Evolutionary conservation across 2,888 invertebrate species (phyloP).

Genomic region (Trisateles emortualis): DNA sequence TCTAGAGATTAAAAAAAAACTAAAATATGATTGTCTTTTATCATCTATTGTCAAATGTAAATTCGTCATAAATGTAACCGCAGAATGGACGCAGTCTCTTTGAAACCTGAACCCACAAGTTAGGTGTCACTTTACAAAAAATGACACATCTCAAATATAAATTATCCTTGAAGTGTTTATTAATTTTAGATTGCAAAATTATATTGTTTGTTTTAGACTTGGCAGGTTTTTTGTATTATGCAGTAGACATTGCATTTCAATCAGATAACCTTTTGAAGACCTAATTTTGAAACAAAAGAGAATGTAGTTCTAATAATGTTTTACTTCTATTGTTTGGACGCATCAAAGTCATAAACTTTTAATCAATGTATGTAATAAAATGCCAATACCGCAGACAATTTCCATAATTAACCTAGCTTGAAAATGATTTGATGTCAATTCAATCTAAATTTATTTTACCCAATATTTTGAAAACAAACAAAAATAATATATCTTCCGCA

Average conservation of each 20-base stretch:
- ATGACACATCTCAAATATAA: slow-evolving; percentile 7
- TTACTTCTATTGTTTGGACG: neutral
- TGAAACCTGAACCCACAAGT: slow-evolving; percentile 27
- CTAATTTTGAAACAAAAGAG: neutral
- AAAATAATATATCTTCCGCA: neutral
- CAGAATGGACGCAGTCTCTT: slow-evolving; percentile 7
- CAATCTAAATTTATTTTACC: too few relatives aligned
- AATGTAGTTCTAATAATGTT: neutral
- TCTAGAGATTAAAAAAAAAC: too few relatives aligned
- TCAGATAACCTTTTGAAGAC: slow-evolving; percentile 1
- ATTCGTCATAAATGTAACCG: neutral
- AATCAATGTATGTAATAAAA: too few relatives aligned
- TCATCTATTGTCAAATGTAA: neutral
- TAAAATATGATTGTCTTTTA: too few relatives aligned
- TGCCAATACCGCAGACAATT: too few relatives aligned
- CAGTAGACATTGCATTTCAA: neutral
- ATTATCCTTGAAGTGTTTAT: slow-evolving; percentile 11
- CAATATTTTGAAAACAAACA: neutral
- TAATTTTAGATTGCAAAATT: slow-evolving; percentile 10
- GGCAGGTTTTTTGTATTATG: neutral
- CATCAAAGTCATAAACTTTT: too few relatives aligned
- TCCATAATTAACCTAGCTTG: too few relatives aligned
- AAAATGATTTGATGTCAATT: too few relatives aligned
- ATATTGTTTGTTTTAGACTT: neutral
- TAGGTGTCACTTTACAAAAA: slow-evolving; percentile 36